phyloP scores from a whole-genome alignment of 2,797 vertebrate genomes.

The Molossus molossus region DNA sequence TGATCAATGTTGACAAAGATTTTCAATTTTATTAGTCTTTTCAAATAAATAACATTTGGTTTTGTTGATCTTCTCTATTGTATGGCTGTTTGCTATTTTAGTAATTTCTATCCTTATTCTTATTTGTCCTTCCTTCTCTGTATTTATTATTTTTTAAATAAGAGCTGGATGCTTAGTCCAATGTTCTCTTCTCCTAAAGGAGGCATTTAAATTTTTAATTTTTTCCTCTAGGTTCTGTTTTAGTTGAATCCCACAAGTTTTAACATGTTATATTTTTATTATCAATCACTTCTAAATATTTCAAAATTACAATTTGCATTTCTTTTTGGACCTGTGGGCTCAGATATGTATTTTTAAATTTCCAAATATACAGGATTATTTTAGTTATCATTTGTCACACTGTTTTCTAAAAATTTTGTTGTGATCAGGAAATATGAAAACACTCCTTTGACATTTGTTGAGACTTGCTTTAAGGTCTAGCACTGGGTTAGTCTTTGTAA shows the following conservation, averaged over 20 bases:
- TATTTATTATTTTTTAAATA: not conserved
- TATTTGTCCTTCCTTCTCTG: slow-evolving; percentile 1
- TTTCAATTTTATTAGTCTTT: slow-evolving; percentile 64
- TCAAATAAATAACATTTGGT: slow-evolving; percentile 19
- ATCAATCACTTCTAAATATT: not conserved
- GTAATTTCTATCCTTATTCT: not conserved
- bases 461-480: slow-evolving; percentile 2
- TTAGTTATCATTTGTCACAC: not conserved
- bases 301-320: slow-evolving; percentile 41
- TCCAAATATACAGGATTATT: slow-evolving; percentile 22
- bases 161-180: not conserved
- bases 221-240: slow-evolving; percentile 15
- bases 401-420: slow-evolving; percentile 16
- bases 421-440: slow-evolving; percentile 10
- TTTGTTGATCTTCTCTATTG: not conserved
- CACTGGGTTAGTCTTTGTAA: slow-evolving; percentile 4
- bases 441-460: not conserved
- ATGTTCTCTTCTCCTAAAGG: slow-evolving; percentile 43
- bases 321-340: not conserved
- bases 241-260: not conserved
- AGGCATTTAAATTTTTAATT: not conserved
- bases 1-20: not conserved
- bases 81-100: not conserved
- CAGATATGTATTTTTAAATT: slow-evolving; percentile 32
- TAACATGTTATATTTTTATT: slow-evolving; percentile 15